Percentiles rank a stretch among this genome's conserved stretches.
phyloP scores from a whole-genome alignment of 1,140 invertebrate species.

The Dreissena rostriformis region DNA sequence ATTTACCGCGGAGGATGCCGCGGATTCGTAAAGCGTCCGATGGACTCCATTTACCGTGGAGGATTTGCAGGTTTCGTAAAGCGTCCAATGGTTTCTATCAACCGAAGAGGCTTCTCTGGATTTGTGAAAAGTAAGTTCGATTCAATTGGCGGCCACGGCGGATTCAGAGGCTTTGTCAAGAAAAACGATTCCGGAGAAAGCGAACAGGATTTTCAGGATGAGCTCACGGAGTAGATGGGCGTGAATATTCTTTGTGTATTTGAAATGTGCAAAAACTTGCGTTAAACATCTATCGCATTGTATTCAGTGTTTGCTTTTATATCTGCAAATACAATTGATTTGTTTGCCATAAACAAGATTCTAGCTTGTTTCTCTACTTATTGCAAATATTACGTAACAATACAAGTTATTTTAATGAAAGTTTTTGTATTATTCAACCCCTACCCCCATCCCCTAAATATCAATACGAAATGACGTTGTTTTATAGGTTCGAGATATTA shows the following conservation, averaged over 20 bases:
- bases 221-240: neutral
- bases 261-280: neutral
- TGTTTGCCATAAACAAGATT: too few relatives aligned
- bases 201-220: neutral
- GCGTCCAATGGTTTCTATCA: conserved; percentile 50
- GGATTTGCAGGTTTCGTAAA: conserved; percentile 47
- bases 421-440: too few relatives aligned
- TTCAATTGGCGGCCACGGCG: conserved; percentile 34
- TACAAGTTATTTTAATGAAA: too few relatives aligned
- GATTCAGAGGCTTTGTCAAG: conserved; percentile 43
- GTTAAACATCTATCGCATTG: too few relatives aligned
- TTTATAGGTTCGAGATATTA: too few relatives aligned
- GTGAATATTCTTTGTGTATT: neutral
- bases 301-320: too few relatives aligned
- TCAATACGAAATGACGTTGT: too few relatives aligned
- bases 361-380: too few relatives aligned
- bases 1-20: conserved; percentile 37
- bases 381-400: too few relatives aligned
- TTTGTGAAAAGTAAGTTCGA: conserved; percentile 48
- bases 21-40: conserved; percentile 53
- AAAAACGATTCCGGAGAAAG: neutral
- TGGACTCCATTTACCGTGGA: conserved; percentile 54
- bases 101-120: conserved; percentile 2
- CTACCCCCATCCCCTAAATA: too few relatives aligned
- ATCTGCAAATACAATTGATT: too few relatives aligned